Conservation (phyloP, 30 jellyfish, hydroid and myxozoan species). For the Hydractinia symbiolongicarpus region DNA sequence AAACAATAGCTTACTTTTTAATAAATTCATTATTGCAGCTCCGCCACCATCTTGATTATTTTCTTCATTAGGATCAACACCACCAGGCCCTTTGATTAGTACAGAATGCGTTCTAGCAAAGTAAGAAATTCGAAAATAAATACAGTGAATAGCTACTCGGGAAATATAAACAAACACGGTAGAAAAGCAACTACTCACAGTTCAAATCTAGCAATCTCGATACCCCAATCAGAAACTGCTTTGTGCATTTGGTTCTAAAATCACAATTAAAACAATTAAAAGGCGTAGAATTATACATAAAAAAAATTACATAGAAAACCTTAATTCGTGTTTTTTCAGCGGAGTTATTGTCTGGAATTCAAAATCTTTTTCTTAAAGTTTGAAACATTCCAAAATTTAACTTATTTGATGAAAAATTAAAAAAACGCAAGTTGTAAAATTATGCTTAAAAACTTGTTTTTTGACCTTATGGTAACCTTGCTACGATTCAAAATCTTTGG, state of each 20-base stretch:
- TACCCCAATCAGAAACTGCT: constrained; percentile 67
- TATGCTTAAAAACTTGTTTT: too few species aligned
- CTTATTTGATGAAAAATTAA: too few species aligned
- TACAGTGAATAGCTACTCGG: too few species aligned
- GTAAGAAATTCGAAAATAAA: too few species aligned
- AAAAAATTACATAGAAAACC: not conserved
- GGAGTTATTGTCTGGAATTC: too few species aligned
- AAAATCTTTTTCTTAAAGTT: too few species aligned
- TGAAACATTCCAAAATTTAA: too few species aligned
- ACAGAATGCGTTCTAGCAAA: not conserved
- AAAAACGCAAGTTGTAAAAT: too few species aligned
- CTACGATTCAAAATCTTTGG: too few species aligned
- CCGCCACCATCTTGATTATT: not conserved
- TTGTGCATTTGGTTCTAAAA: constrained; percentile 49
- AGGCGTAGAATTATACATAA: too few species aligned
- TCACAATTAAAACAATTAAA: not conserved
- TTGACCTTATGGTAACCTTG: too few species aligned
- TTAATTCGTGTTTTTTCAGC: too few species aligned
- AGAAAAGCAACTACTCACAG: constrained; percentile 39
- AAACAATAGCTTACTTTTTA: not conserved
- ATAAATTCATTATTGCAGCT: not conserved
- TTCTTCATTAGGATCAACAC: constrained; percentile 3
- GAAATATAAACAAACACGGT: not conserved
- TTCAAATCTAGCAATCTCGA: constrained; percentile 87
- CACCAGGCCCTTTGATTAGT: constrained; percentile 8